Percentiles rank a stretch among this genome's conserved stretches.
Conservation (phyloP, 2,113 vertebrate genomes). For the Brachyhypopomus occidentalis region DNA sequence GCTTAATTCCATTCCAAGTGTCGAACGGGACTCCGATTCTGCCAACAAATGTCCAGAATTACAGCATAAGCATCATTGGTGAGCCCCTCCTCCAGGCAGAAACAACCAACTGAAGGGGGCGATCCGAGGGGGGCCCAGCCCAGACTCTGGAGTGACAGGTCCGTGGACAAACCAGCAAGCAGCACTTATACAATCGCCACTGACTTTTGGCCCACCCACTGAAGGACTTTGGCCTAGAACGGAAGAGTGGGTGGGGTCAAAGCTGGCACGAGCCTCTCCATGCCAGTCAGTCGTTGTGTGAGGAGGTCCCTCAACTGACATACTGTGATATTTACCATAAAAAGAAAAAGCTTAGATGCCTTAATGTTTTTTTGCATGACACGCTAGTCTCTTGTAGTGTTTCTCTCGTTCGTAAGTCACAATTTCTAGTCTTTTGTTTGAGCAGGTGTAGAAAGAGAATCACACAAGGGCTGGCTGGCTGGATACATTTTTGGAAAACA, state of each 20-base stretch:
- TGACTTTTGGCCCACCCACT: conserved; percentile 53
- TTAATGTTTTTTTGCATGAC: conserved; percentile 99
- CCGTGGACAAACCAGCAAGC: conserved; percentile 79
- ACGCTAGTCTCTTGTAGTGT: conserved; percentile 90
- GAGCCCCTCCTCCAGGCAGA: conserved; percentile 99
- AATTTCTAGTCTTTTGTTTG: conserved; percentile 88
- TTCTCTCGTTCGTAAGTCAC: conserved; percentile 86
- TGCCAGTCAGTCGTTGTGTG: conserved; percentile 93
- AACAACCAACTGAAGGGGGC: conserved; percentile 92
- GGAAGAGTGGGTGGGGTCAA: conserved; percentile 78
- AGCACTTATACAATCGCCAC: conserved; percentile 67
- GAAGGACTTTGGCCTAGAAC: conserved; percentile 70
- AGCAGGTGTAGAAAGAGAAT: conserved; percentile 63
- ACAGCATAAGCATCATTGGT: conserved; percentile 99
- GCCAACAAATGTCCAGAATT: conserved; percentile 99
- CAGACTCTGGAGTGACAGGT: conserved; percentile 74
- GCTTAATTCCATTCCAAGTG: conserved; percentile 99
- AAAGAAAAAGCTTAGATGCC: conserved; percentile 89
- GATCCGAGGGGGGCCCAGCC: conserved; percentile 68
- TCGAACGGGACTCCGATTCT: conserved; percentile 98
- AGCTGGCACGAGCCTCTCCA: conserved; percentile 76
- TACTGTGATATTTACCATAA: conserved; percentile 95
- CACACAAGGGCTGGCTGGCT: conserved; percentile 71
- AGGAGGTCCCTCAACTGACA: conserved; percentile 85
- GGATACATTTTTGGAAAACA: conserved; percentile 25